Conservation (phyloP, 2,797 vertebrate species). For the Uromys caudimaculatus region DNA sequence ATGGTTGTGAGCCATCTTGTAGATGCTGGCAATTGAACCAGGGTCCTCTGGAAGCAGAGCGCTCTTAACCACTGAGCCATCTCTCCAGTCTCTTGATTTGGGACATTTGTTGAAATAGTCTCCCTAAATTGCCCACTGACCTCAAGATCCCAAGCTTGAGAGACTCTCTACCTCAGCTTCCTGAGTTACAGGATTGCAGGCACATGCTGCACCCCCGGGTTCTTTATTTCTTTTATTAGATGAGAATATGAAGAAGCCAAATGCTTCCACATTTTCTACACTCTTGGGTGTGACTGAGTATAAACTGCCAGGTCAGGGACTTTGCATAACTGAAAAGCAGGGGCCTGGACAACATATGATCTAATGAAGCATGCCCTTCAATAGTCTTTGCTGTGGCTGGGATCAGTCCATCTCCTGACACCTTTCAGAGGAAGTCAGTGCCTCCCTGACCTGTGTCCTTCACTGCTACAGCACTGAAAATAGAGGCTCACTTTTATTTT, state of each 20-base stretch:
- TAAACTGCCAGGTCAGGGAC: not conserved
- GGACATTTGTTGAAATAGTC: not conserved
- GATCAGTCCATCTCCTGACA: not conserved
- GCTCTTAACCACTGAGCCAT: not conserved
- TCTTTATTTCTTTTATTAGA: not conserved
- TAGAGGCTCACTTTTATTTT: not conserved
- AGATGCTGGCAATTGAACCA: not conserved
- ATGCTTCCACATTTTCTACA: not conserved
- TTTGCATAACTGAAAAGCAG: not conserved
- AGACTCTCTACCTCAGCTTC: not conserved
- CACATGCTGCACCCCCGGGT: not conserved
- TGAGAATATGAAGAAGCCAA: not conserved
- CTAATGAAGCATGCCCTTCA: not conserved
- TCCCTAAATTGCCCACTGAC: not conserved
- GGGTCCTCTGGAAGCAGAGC: not conserved
- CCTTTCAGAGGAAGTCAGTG: not conserved
- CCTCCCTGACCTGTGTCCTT: not conserved
- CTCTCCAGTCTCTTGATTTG: not conserved
- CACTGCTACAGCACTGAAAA: not conserved
- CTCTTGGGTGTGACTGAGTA: not conserved
- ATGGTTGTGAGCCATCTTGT: not conserved
- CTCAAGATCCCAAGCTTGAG: not conserved
- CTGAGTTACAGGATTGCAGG: too few species aligned
- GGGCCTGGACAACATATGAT: not conserved
- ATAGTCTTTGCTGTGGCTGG: not conserved